Evolutionary conservation across 1,140 invertebrate genomes (phyloP), one percentile per base, ranked within the genome.

Genomic region (Aphelenchoides avenae): DNA sequence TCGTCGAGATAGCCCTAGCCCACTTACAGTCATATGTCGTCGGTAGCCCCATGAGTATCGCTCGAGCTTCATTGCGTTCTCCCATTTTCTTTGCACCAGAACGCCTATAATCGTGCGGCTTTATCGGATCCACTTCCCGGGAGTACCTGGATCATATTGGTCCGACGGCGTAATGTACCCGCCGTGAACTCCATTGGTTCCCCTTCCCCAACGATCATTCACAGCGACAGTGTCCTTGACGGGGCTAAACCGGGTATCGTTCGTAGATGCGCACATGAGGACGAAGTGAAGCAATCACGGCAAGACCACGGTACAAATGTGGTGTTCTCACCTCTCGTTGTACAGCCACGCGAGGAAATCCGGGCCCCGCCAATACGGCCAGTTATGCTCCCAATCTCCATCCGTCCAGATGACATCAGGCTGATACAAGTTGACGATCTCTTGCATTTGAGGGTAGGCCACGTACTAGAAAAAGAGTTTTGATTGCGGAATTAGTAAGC

Each of bases 361-460:
- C 26, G 72, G 80, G 1, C 75, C 73, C 34, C 79, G 80, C 83
- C 83, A 96, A 70, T 95, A 95, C 0, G 81, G 80, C 66, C 74
- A 70, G 2, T 50, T 26, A 5, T 70, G 62, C 34, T 76, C 78
- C 77, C 77, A 78, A 48, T 83, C 82, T 0, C 91, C 91, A 79
- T 95, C 91, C 0, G 89, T 89, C 91, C 92, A 96, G n/a, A 95
- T 77, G 0, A 96, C 80, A 44, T 91, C 87, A 0, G 91, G 91
- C 59, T 86, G 77, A 75, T 94, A 96, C 39, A 81, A 80, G 30
- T 86, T 78, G 0, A 85, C 81, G 57, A 84, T 60, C 62, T 84
- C 82, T 43, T 80, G 73, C 40, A 84, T 70, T 63, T 84, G 83
- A 2, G 79, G 78, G 54, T 78, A 63, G 0, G 79, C 75, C 57